Evolutionary conservation across 2,888 invertebrate genomes (phyloP), one percentile per base, ranked within the genome.

Genomic region (Euplagia quadripunctaria): DNA sequence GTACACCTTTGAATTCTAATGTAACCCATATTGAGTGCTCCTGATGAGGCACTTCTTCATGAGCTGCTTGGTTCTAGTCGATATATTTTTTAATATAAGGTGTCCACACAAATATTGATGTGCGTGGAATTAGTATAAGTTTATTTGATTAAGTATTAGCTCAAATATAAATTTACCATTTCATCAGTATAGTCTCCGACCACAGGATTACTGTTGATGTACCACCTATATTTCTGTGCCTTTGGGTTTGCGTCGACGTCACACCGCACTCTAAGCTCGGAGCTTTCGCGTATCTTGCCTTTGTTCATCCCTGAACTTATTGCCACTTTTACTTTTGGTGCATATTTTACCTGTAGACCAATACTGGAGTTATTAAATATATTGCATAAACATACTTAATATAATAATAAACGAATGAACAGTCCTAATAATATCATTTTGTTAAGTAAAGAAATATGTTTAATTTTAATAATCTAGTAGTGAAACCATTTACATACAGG

Each of bases 191-290:
- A 98, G 90, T 98, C 98, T 12, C 98, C 98, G 41, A 97, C 96
- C 71, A 98, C 97, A 12, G 97, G 97, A 85, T 98, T 97, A 83
- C 98, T 98, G 92, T 99, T 98, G 83, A 98, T 96, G 92, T 97
- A 98, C 98, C 98, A 98, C 77, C 97, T 97, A 96, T 98, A 99
- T 64, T 97, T 96, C 73, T 98, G 97, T 31, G 98, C 97, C 0
- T 97, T 94, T 0, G 99, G 99, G 96, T 99, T 99, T 4, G 98
- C 98, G 82, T 98, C 98, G 3, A 98, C 98, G 80, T 97, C 97
- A 90, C 99, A 99, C 0, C 85, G 83, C 72, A 96, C 85, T 75
- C 94, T 89, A 0, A 92, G 90, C 72, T 95, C 95, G 0, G 89
- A 86, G 0, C 94, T 94, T 81, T 95, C 95, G 0, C 92, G 92